Base-by-base conservation (phyloP, 1,140 invertebrate genomes). In the Octopus sinensis region DNA sequence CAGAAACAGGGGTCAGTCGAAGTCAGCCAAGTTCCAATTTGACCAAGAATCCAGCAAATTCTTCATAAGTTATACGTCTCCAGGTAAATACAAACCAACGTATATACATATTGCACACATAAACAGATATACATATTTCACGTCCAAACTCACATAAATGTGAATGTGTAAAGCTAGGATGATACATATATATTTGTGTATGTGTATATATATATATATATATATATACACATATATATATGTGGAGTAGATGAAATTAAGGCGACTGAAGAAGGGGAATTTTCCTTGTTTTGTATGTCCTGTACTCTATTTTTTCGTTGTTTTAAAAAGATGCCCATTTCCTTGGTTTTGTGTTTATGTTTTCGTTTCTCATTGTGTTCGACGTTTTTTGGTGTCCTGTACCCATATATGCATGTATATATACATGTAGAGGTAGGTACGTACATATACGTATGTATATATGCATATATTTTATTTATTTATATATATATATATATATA, bases 401-500 rank as follows among this genome's bases (percentile, higher is more conserved):
- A 62, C 17, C 6, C 17, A 62, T 62, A 62, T 17, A 17, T 62
- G 17, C 17, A 62, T 62, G 17, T 62, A 62, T 62, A 62, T 62
- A 62, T 17, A 17, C 17, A 62, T 62, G 17, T 62, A 62, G 6
- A 62, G 6, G 17, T 62, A 62, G 7, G 56, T 62, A 62, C 17
- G 17, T 62, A 62, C 17, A 62, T 62, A 62, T 62, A 62, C 17
- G 17, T 62, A 62, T 62, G 17, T 62, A 62, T 62, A 62, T 62
- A 62, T 62, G 17, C 56, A 17, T 62, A 62, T 62, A 62, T 62
- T 9, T 62, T 9, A 9, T 9, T 62, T 9, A 9, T 9, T 62
- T 9, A 62, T 62, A 62, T 62, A 62, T 62, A 62, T 62, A 62
- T 62, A 62, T 62, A 62, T 62, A 62, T 62, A 62, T 62, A 62